phyloP scores from a whole-genome alignment of 2,113 vertebrate genomes.

The Neodon shergylaensis region DNA sequence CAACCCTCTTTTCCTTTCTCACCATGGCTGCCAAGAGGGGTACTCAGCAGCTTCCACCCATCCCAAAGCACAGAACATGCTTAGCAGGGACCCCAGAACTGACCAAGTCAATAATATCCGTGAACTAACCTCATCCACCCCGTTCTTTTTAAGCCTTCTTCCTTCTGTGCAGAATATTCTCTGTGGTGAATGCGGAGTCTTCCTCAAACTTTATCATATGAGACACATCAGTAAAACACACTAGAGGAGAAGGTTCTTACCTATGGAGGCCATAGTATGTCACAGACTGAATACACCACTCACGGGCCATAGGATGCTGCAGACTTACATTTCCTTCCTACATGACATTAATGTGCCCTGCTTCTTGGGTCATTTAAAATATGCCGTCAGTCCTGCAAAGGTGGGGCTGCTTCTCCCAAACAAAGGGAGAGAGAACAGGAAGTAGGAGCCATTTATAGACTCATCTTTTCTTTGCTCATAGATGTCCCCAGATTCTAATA shows the following conservation, averaged over 20 bases:
- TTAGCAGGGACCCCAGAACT: conserved; percentile 62
- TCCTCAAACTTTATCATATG: not conserved
- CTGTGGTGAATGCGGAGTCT: not conserved
- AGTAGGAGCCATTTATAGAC: not conserved
- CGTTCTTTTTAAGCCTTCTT: conserved; percentile 73
- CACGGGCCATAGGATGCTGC: not conserved
- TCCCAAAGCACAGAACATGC: conserved; percentile 57
- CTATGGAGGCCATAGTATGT: not conserved
- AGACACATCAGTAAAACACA: not conserved
- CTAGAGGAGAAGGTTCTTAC: not conserved
- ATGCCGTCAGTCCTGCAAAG: not conserved
- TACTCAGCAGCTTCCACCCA: conserved; percentile 79
- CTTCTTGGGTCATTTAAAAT: not conserved
- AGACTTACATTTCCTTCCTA: conserved; percentile 8
- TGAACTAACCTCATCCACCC: not conserved
- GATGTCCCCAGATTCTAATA: not conserved
- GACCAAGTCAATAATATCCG: not conserved
- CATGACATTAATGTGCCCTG: not conserved
- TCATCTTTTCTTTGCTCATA: not conserved
- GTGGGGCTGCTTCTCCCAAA: not conserved
- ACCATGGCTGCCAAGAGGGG: conserved; percentile 85
- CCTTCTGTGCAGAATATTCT: not conserved
- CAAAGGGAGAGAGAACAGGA: not conserved
- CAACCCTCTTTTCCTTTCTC: conserved; percentile 90
- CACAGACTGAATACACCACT: not conserved